Base-by-base conservation (phyloP, 2,797 vertebrate genomes). In the Eulemur albifrons region DNA sequence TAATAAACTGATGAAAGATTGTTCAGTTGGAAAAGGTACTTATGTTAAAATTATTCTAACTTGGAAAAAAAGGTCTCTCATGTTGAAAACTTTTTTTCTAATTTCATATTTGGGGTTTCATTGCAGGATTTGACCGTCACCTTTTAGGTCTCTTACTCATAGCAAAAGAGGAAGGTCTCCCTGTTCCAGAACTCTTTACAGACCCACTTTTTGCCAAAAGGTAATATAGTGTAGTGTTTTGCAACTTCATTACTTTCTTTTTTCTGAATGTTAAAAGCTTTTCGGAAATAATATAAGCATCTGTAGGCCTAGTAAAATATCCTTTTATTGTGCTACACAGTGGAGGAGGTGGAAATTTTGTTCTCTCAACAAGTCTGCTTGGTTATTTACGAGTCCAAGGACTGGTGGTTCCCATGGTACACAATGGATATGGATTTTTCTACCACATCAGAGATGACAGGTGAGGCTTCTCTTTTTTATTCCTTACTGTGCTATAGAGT, bases 381-480 rank as follows among this genome's bases (percentile, higher is more conserved):
- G 99, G 99, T 82, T 99, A 99, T 98, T 99, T 99, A 0, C 99
- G 98, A 13, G 81, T 99, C 15, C 97, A 98, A 61, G 99, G 99
- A 35, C 98, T 93, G 1, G 98, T 98, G 4, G 98, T 99, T 94
- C 99, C 99, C 81, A 99, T 99, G 99, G 99, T 99, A 72, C 97
- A 98, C 4, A 98, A 99, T 0, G 99, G 99, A 59, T 99, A 99
- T 48, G 99, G 99, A 72, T 99, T 99, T 98, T 99, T 99, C 98
- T 99, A 99, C 97, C 96, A 98, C n/a, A 99, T 99, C 98, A 98
- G 99, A 98, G 99, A 99, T 57, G 99, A 99, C 98, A 99, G 99
- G 99, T 99, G 93, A 97, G 98, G 77, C 79, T 59, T 35, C 38
- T 79, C 1, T 43, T 20, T 73, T 73, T 18, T 40, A n/a, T 67